Evolutionary conservation across 2,113 vertebrate species (phyloP).

Genomic region (Dendrocopos noguchii): DNA sequence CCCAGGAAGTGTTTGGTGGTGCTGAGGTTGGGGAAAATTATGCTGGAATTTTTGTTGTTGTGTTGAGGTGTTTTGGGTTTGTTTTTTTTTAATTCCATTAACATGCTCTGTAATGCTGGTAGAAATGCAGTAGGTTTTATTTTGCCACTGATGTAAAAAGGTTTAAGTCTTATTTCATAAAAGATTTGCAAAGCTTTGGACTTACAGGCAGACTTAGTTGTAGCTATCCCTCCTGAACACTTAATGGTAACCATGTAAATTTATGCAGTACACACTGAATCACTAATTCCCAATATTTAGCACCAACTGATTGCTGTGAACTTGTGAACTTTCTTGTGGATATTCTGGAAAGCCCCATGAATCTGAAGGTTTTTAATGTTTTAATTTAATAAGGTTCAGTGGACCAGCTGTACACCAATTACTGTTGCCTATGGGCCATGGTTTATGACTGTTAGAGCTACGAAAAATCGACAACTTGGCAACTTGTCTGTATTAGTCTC

Average conservation of each 20-base stretch:
- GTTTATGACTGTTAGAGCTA: constrained; percentile 45
- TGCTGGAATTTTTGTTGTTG: background rate
- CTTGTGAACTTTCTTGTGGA: background rate
- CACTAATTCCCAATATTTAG: background rate
- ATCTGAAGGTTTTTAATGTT: constrained; percentile 40
- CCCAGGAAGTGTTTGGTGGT: background rate
- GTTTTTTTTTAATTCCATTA: background rate
- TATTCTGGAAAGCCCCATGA: constrained; percentile 31
- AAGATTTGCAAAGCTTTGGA: background rate
- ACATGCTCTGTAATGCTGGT: background rate
- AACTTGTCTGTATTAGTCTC: constrained; percentile 44
- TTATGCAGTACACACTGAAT: background rate
- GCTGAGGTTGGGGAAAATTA: background rate
- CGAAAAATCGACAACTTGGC: constrained; percentile 46
- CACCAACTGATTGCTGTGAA: constrained; percentile 10
- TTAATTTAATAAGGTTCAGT: constrained; percentile 49
- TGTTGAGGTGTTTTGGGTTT: too few species aligned
- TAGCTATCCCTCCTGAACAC: background rate
- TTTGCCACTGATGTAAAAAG: background rate
- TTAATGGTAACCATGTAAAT: background rate
- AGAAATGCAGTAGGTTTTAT: background rate
- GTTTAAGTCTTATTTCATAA: background rate
- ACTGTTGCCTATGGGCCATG: constrained; percentile 38
- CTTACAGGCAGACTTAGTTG: background rate
- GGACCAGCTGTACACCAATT: constrained; percentile 61